These are phyloP conservation scores for Drosophila sp. DNA, from an alignment of 1,140 invertebrate genomes.

Conservation along the genomic window DNA sequence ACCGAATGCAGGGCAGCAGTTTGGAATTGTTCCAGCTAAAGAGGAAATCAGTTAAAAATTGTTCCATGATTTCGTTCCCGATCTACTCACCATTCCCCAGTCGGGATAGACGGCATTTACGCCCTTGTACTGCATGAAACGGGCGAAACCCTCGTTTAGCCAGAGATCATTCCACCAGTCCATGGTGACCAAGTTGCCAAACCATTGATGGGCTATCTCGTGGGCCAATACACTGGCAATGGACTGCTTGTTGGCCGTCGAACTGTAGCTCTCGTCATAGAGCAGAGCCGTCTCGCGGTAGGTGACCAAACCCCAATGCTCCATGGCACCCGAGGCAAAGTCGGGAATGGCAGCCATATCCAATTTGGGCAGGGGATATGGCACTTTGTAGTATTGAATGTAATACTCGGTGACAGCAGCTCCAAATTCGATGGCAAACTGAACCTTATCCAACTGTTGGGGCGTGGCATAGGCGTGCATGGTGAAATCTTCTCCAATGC, in stretches of 20 bases:
- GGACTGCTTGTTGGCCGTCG: slow-evolving; percentile 89
- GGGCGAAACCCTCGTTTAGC: slow-evolving; percentile 96
- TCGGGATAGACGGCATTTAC: slow-evolving; percentile 88
- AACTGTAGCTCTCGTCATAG: slow-evolving; percentile 88
- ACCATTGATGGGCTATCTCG: slow-evolving; percentile 97
- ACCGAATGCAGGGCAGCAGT: slow-evolving; percentile 89
- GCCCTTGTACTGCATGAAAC: slow-evolving; percentile 93
- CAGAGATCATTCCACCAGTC: slow-evolving; percentile 97
- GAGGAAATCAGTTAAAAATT: neutral
- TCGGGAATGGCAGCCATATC: slow-evolving; percentile 97
- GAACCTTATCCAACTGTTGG: slow-evolving; percentile 89
- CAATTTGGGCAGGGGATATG: slow-evolving; percentile 94
- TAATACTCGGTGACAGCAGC: slow-evolving; percentile 93
- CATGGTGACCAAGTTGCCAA: slow-evolving; percentile 94
- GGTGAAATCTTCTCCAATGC: slow-evolving; percentile 85
- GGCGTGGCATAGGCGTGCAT: slow-evolving; percentile 90
- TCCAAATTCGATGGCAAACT: slow-evolving; percentile 91
- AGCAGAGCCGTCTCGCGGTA: slow-evolving; percentile 93
- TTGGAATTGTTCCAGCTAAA: slow-evolving; percentile 88
- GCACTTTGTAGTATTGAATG: slow-evolving; percentile 92
- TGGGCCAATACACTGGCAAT: slow-evolving; percentile 93
- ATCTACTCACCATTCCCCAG: slow-evolving; percentile 90
- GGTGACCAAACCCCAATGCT: slow-evolving; percentile 95
- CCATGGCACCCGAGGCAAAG: slow-evolving; percentile 97
- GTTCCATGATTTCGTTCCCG: slow-evolving; percentile 9